phyloP scores from a whole-genome alignment of 2,113 vertebrate species.

The Zapus hudsonius region DNA sequence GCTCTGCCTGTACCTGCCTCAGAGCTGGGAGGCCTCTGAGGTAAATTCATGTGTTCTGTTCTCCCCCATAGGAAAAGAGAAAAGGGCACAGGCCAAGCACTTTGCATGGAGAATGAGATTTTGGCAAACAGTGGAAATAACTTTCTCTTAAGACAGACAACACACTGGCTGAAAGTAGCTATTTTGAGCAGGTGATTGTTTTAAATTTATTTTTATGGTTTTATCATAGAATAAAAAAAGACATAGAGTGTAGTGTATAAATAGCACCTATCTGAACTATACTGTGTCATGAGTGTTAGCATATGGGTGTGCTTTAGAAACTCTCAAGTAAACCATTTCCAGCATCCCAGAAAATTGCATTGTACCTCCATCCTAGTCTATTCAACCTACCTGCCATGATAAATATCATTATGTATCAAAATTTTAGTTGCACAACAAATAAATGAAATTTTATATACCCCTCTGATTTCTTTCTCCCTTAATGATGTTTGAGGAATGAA shows the following conservation, averaged over 20 bases:
- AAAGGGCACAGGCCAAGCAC: background rate
- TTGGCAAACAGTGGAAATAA: background rate
- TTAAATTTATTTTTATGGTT: slow-evolving; percentile 4
- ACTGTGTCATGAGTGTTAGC: background rate
- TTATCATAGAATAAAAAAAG: slow-evolving; percentile 16
- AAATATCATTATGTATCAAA: background rate
- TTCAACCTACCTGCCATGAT: background rate
- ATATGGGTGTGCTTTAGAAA: background rate
- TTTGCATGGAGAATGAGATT: background rate
- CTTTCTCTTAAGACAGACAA: slow-evolving; percentile 13
- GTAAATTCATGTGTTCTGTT: background rate
- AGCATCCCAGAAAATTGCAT: background rate
- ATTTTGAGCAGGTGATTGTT: background rate
- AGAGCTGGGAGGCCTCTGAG: background rate
- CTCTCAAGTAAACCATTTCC: background rate
- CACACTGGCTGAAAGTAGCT: background rate
- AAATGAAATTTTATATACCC: background rate
- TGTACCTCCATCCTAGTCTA: background rate
- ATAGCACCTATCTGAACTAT: background rate
- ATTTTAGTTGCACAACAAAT: background rate
- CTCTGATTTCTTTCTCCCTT: background rate
- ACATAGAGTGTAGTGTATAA: background rate
- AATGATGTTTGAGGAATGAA: background rate
- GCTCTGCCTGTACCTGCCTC: background rate
- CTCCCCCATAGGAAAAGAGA: background rate